These are phyloP conservation scores for Brachyalestes nurse DNA, from an alignment of 2,797 vertebrate species.

Conservation along the genomic window DNA sequence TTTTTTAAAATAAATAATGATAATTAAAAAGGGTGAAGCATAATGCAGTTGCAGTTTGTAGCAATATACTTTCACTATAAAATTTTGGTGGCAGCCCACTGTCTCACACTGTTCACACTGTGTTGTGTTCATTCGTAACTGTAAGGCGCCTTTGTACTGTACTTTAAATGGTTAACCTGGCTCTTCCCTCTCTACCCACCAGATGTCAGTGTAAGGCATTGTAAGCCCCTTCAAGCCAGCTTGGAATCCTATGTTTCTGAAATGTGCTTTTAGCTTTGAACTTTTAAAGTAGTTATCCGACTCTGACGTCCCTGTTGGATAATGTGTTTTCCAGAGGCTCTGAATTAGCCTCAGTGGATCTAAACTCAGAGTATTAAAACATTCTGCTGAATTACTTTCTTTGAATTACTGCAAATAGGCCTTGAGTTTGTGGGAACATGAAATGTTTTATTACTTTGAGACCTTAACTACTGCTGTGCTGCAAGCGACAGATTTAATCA, in stretches of 20 bases:
- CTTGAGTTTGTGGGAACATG: neutral
- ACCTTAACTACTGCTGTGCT: too few relatives aligned
- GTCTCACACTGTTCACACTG: too few relatives aligned
- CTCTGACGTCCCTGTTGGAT: constrained; percentile 47
- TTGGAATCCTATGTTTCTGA: constrained; percentile 59
- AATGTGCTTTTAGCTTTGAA: constrained; percentile 66
- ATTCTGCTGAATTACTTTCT: neutral
- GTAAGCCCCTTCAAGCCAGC: constrained; percentile 12
- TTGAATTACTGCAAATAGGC: neutral
- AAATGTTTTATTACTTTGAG: neutral
- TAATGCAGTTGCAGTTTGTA: too few relatives aligned
- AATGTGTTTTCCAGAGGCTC: constrained; percentile 46
- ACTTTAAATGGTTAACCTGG: neutral
- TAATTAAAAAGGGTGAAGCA: too few relatives aligned
- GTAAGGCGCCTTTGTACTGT: neutral
- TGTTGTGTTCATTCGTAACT: neutral
- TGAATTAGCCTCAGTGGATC: neutral
- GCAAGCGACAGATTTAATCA: neutral
- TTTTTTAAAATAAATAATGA: too few relatives aligned
- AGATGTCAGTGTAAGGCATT: constrained; percentile 63
- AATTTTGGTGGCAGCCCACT: neutral
- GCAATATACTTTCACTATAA: neutral
- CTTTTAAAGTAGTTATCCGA: constrained; percentile 14
- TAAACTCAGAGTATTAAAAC: neutral
- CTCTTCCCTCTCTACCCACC: constrained; percentile 61